A percentile compares a stretch with the other conserved stretches of the same genome.
phyloP scores from a whole-genome alignment of 1,140 invertebrate species.

The Euglossa dilemma region DNA sequence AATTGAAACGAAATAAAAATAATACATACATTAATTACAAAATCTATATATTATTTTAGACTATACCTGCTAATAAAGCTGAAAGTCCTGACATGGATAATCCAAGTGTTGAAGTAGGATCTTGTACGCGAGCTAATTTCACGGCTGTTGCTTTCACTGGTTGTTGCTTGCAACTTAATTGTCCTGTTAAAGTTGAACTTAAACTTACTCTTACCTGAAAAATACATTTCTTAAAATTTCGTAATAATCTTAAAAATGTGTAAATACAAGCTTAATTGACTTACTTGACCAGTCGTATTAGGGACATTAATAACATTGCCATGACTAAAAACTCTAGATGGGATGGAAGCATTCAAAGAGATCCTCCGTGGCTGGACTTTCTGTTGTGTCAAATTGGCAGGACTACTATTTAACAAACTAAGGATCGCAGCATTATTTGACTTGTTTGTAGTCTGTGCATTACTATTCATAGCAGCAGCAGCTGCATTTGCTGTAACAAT shows the following conservation, averaged over 20 bases:
- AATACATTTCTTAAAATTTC: constrained; percentile 24
- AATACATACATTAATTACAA: background rate
- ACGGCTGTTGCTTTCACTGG: constrained; percentile 80
- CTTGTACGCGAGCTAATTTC: constrained; percentile 78
- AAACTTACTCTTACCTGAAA: constrained; percentile 78
- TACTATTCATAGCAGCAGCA: constrained; percentile 82
- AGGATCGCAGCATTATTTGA: constrained; percentile 87
- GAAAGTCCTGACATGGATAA: constrained; percentile 83
- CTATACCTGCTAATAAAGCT: constrained; percentile 81
- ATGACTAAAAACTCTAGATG: constrained; percentile 78
- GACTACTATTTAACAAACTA: constrained; percentile 88
- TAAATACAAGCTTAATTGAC: background rate
- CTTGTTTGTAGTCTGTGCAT: constrained; percentile 78
- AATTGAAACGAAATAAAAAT: background rate
- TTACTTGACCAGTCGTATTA: constrained; percentile 78
- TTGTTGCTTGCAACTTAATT: constrained; percentile 77
- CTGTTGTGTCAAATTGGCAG: constrained; percentile 83
- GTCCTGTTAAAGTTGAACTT: constrained; percentile 77
- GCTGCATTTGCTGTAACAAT: constrained; percentile 76
- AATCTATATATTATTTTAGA: background rate
- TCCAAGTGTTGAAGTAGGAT: constrained; percentile 79
- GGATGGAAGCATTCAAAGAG: constrained; percentile 78
- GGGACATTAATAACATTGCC: constrained; percentile 81
- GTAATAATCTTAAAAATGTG: background rate
- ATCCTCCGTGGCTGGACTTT: constrained; percentile 78